Evolutionary conservation across 2,888 invertebrate genomes (phyloP), one percentile per base, ranked within the genome.

Genomic region (Auanema sp.): DNA sequence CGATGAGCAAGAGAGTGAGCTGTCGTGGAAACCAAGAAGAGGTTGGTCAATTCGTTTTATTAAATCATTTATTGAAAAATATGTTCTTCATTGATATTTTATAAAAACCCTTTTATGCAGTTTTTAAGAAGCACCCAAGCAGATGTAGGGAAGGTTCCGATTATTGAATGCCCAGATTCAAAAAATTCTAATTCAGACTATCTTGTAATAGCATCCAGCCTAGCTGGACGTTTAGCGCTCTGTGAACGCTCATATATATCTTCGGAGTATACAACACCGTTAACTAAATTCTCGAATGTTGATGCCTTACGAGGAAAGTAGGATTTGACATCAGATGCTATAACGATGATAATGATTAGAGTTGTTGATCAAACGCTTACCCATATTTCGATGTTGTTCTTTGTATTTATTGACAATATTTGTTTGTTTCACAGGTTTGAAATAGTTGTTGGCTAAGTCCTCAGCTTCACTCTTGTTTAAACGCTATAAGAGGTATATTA

Each of bases 371-470:
- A 12, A 18, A 50, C 16, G 56, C 63, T 44, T n/a, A 65, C 68
- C 61, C 8, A 58, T 54, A 50, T 65, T 58, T 42, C 54, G 33
- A 11, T 58, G 24, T 40, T 60, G 61, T 54, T 85, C 85, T 66
- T 88, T 85, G 58, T 86, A 86, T 76, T 88, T 87, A 71, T 86
- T 88, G 3, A 89, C 84, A 41, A 90, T 84, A 77, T 89, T 88
- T 56, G 87, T 86, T 21, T 89, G 88, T 76, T 90, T 84, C 83
- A 88, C 87, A 14, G 90, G 89, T 78, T 90, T 89, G 85, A 91
- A 91, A 83, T 91, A 91, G 76, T 88, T 89, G 54, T 88, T 89
- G 0, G 90, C 89, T 64, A 90, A 87, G 71, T 90, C 88, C 66
- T 89, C 88, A 64, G 87, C 87, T 60, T 87, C 87, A 56, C 85